Evolutionary conservation across 2,888 invertebrate genomes (phyloP).

Genomic region (Linnaemya tessellans): DNA sequence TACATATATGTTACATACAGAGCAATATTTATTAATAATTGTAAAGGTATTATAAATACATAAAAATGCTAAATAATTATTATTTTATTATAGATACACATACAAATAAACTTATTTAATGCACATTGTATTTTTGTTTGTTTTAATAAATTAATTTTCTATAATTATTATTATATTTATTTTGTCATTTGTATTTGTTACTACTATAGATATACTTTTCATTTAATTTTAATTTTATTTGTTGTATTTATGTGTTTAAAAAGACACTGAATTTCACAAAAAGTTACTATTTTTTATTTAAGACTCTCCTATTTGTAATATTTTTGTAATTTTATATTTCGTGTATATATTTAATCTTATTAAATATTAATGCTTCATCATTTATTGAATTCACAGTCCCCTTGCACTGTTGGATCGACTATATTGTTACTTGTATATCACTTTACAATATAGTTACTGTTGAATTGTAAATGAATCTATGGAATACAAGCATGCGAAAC

Average conservation of each 20-base stretch:
- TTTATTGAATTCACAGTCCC: not conserved
- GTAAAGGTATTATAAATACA: conserved; percentile 23
- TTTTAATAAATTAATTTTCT: conserved; percentile 64
- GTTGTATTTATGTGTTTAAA: conserved; percentile 75
- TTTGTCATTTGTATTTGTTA: conserved; percentile 42
- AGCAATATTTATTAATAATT: conserved; percentile 38
- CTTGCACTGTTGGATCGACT: not conserved
- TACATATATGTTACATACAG: conserved; percentile 51
- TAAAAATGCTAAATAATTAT: conserved; percentile 16
- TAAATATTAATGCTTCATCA: not conserved
- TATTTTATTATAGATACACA: conserved; percentile 30
- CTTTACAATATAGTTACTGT: too few relatives aligned
- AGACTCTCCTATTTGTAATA: conserved; percentile 40
- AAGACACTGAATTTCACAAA: conserved; percentile 82
- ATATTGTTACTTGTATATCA: not conserved
- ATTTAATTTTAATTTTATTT: conserved; percentile 32
- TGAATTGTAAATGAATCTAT: too few relatives aligned
- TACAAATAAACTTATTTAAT: conserved; percentile 57
- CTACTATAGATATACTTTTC: conserved; percentile 32
- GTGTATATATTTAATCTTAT: conserved; percentile 15
- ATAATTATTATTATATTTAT: conserved; percentile 61
- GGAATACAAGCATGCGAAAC: too few relatives aligned
- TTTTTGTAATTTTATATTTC: conserved; percentile 23
- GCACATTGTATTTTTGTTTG: conserved; percentile 43
- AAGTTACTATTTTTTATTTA: conserved; percentile 64